These are phyloP conservation scores for Acrocephalus arundinaceus DNA, from an alignment of 2,113 vertebrate genomes.

Conservation along the genomic window DNA sequence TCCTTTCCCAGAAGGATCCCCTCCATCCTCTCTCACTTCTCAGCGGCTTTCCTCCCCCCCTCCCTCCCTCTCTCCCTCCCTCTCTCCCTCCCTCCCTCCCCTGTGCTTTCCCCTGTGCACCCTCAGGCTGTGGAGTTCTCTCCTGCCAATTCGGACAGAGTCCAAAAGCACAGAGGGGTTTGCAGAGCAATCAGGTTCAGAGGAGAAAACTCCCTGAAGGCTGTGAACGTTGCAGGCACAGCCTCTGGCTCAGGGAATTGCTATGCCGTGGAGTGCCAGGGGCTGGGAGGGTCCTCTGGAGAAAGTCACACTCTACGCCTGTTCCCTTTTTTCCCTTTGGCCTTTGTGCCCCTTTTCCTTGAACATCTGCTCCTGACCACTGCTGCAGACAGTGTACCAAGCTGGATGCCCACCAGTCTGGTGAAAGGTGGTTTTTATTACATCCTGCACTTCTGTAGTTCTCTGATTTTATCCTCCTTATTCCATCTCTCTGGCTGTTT, in stretches of 20 bases:
- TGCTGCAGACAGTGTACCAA: not conserved
- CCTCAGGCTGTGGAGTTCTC: not conserved
- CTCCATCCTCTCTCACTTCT: not conserved
- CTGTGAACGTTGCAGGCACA: not conserved
- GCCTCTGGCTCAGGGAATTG: not conserved
- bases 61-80: not conserved
- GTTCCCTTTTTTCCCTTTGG: not conserved
- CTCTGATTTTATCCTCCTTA: not conserved
- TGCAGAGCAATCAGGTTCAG: not conserved
- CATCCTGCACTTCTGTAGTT: not conserved
- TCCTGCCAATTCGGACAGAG: not conserved
- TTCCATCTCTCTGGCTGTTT: not conserved
- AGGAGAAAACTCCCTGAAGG: not conserved
- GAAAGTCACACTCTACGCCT: not conserved
- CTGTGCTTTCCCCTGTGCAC: fast-evolving
- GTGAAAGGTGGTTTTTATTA: not conserved
- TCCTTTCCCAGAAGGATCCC: not conserved
- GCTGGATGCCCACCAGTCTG: not conserved
- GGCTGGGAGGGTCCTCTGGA: not conserved
- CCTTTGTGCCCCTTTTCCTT: not conserved
- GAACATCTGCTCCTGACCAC: not conserved
- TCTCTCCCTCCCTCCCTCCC: not conserved
- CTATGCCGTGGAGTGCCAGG: fast-evolving
- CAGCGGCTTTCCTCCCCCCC: not conserved
- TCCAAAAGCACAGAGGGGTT: not conserved